Evolutionary conservation across 2,888 invertebrate genomes (phyloP).

Genomic region (Rotaria sp.): DNA sequence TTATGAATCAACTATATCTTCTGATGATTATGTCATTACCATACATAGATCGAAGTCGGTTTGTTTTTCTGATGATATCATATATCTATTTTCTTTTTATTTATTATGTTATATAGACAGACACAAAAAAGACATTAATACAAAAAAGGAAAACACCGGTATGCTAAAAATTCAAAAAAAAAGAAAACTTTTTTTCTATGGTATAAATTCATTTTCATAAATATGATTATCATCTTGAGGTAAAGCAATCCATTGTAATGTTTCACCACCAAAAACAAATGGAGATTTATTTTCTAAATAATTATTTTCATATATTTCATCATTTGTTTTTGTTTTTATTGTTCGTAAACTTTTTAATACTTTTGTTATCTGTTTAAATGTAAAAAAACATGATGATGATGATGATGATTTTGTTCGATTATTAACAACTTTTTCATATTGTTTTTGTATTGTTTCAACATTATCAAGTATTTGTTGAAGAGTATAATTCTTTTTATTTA

Average conservation of each 20-base stretch:
- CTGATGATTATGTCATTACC: background rate
- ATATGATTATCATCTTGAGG: background rate
- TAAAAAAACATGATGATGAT: background rate
- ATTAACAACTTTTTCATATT: background rate
- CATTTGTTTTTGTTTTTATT: background rate
- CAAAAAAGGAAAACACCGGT: background rate
- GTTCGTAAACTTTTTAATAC: background rate
- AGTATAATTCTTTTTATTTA: background rate
- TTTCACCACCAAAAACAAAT: constrained; percentile 20
- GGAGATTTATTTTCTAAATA: background rate
- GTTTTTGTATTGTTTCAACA: background rate
- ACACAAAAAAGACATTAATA: background rate
- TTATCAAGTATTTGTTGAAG: constrained; percentile 17
- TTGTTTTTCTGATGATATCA: background rate
- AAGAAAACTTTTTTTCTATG: background rate
- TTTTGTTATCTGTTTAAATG: background rate
- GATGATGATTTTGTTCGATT: background rate
- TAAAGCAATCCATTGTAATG: constrained; percentile 25
- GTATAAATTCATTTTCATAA: background rate
- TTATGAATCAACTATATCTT: background rate
- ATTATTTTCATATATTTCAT: background rate
- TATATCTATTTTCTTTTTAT: background rate
- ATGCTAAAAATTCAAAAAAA: background rate
- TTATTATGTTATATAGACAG: background rate
- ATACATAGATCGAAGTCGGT: background rate